Base-by-base conservation (phyloP, 2,888 invertebrate species). In the Sphaerophoria taeniata region DNA sequence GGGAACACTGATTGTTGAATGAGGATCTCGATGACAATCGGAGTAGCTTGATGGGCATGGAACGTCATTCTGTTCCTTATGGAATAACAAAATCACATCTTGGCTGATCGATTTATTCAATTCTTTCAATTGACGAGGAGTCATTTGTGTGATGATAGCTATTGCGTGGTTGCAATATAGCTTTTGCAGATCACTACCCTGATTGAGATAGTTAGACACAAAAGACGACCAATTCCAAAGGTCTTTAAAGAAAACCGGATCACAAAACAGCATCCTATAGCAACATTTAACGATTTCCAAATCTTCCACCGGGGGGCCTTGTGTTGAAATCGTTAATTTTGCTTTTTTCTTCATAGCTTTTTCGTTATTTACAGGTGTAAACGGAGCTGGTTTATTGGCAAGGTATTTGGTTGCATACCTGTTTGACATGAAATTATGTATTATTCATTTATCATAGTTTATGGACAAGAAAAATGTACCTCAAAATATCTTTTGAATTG, bases 201-300 rank as follows among this genome's bases (percentile, higher is more conserved):
- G 86, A 60, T 89, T 90, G 72, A 93, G 91, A 90, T 93, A 95
- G 82, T 92, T 93, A 16, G 92, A 91, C 1, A 96, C 93, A 92
- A 97, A 96, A 36, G 93, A 92, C 0, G 95, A 95, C 97, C 97
- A 97, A 88, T 95, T 94, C 97, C 96, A 97, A 89, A 94, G 94
- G 4, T 93, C 92, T 82, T 94, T 94, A 73, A 95, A 95, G 89
- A 95, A 95, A 87, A 93, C 93, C 0, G 95, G 93, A 87, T 95
- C 93, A 83, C 93, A 93, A 78, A 91, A 92, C 0, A 97, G 92
- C 75, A 96, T 93, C 69, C 92, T 93, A 89, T 94, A 94, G 89
- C 94, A 95, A 61, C 95, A 94, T 80, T 93, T 91, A 0, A 95
- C 94, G 72, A 96, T 92, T 67, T 95, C 93, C 78, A 93, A 89